Base-by-base conservation (phyloP, 1,140 invertebrate species). In the Temnothorax curvispinosus region DNA sequence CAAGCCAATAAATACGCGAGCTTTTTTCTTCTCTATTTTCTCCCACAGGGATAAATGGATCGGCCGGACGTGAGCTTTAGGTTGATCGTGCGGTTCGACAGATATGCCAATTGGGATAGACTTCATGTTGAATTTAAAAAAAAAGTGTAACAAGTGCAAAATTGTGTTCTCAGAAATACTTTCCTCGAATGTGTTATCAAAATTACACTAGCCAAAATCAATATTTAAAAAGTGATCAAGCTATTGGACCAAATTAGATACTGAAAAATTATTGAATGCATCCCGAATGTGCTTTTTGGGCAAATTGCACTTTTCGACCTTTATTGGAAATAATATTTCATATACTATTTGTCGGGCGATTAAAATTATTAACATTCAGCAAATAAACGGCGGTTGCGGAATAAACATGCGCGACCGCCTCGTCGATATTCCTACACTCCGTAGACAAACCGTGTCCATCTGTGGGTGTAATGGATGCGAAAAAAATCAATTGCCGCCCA, bases 401-500 rank as follows among this genome's bases (percentile, higher is more conserved):
- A 89, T 81, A 86, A 87, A 86, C 90, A 88, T 77, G 52, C 60
- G 18, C 44, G 35, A 47, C 21, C 64, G 9, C 27, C 71, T 75
- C 74, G 58, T 91, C 82, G 81, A 90, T 90, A 86, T 81, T 76
- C 74, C 78, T 65, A 52, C 32, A 77, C 54, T 69, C 38, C 15
- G 64, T 71, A 84, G 85, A 84, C 78, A 84, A 64, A 77, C 60
- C 41, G n/a, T 44, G 52, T 41, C 56, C 69, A 52, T 41, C 8
- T 77, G 21, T 69, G n/a, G 35, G 52, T 62, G 81, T 88, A 87
- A 90, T 84, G 75, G 71, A 88, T 62, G 69, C 81, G 62, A 62
- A 76, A 85, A 92, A 92, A 92, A 92, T 92, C 92, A 91, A 92
- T 92, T 90, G 85, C 87, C 69, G 91, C 91, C 90, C 85, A 64